Conservation (phyloP, 2,113 vertebrate species). For the Meleagris gallopavo region DNA sequence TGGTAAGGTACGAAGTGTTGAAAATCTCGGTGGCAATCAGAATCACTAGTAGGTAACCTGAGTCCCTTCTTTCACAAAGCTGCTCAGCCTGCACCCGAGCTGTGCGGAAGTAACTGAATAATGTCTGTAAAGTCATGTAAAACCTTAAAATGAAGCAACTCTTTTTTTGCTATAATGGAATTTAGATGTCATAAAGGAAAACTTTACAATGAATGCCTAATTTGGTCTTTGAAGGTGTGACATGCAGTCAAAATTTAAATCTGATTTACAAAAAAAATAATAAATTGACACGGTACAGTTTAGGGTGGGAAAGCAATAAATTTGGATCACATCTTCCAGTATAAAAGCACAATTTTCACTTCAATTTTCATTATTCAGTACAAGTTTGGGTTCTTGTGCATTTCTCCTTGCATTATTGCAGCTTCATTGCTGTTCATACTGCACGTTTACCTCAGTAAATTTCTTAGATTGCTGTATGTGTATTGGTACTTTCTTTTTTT, state of each 20-base stretch:
- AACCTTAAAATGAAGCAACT: not conserved
- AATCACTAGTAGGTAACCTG: rapidly evolving
- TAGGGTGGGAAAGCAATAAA: not conserved
- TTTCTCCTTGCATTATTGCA: not conserved
- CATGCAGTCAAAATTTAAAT: not conserved
- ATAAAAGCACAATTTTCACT: not conserved
- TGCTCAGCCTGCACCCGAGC: not conserved
- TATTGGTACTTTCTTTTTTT: not conserved
- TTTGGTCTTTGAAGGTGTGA: not conserved
- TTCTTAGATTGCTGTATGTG: not conserved
- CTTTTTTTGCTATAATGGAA: not conserved
- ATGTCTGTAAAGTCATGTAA: not conserved
- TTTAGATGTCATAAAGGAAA: not conserved
- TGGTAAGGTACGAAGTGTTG: not conserved
- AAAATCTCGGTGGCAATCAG: not conserved
- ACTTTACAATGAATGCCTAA: not conserved
- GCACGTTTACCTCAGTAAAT: not conserved
- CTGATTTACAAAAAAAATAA: not conserved
- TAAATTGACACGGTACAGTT: not conserved
- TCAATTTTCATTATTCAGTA: not conserved
- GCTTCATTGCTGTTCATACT: not conserved
- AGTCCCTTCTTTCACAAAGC: not conserved
- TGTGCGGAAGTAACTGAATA: rapidly evolving
- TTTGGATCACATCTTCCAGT: not conserved
- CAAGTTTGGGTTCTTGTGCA: not conserved